Evolutionary conservation across 2,888 invertebrate species (phyloP).

Genomic region (Timema podura): DNA sequence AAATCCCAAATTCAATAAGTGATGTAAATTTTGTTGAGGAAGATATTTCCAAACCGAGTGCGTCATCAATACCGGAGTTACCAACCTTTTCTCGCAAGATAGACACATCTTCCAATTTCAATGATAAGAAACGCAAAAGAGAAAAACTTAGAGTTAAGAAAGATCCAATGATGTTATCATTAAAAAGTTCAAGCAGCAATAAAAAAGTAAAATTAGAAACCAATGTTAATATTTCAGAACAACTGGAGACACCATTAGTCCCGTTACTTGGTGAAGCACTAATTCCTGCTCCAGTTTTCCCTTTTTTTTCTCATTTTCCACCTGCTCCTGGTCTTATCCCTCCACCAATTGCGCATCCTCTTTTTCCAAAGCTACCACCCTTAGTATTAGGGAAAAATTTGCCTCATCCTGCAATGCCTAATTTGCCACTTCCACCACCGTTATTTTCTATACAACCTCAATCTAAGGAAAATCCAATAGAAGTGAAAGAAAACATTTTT

Average conservation of each 20-base stretch:
- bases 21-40: slow-evolving; percentile 22
- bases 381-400: slow-evolving; percentile 34
- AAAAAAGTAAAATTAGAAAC: slow-evolving; percentile 27
- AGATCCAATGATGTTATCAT: slow-evolving; percentile 29
- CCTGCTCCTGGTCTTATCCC: slow-evolving; percentile 54
- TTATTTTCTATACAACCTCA: slow-evolving; percentile 27
- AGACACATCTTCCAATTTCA: slow-evolving; percentile 38
- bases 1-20: slow-evolving; percentile 44
- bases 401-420: slow-evolving; percentile 54
- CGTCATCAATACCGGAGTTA: slow-evolving; percentile 55
- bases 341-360: slow-evolving; percentile 52
- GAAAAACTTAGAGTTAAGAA: slow-evolving; percentile 38
- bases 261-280: slow-evolving; percentile 40
- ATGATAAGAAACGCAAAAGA: slow-evolving; percentile 56
- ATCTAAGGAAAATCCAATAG: slow-evolving; percentile 8
- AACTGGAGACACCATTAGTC: slow-evolving; percentile 43
- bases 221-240: slow-evolving; percentile 35
- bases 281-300: slow-evolving; percentile 47
- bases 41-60: slow-evolving; percentile 43
- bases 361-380: slow-evolving; percentile 47
- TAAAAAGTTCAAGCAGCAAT: slow-evolving; percentile 23
- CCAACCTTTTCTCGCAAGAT: slow-evolving; percentile 51
- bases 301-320: slow-evolving; percentile 42
- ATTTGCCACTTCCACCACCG: slow-evolving; percentile 54
- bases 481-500: slow-evolving; percentile 15